Percentiles rank a stretch among this genome's conserved stretches.
Evolutionary conservation across 2,797 vertebrate species (phyloP).

Genomic region (Loriculus beryllinus): DNA sequence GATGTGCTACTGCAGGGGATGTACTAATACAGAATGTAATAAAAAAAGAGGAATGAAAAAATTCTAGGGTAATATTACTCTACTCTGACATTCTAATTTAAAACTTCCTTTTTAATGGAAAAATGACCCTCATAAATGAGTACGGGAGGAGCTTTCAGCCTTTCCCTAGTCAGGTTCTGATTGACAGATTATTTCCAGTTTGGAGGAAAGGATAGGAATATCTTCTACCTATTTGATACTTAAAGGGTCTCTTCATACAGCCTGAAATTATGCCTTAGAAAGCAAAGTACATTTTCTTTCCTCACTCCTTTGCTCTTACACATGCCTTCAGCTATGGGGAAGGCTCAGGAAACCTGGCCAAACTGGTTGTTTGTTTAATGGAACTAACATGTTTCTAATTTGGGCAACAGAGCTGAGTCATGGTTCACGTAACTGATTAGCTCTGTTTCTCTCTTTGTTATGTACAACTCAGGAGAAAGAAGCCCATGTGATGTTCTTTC

Average conservation of each 20-base stretch:
- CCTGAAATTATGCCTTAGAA: not conserved
- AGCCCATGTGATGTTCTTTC: not conserved
- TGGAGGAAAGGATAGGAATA: not conserved
- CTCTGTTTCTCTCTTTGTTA: not conserved
- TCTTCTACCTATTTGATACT: not conserved
- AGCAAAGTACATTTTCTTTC: not conserved
- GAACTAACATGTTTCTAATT: not conserved
- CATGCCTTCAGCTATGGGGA: not conserved
- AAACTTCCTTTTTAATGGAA: not conserved
- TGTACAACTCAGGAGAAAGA: not conserved
- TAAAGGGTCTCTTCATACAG: not conserved
- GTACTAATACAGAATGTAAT: accelerated
- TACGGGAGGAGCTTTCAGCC: not conserved
- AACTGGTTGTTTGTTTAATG: not conserved
- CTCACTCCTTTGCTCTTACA: not conserved
- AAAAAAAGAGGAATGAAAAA: not conserved
- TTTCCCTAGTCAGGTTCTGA: not conserved
- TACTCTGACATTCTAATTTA: not conserved
- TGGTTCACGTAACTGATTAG: not conserved
- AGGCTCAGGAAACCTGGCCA: not conserved
- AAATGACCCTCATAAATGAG: not conserved
- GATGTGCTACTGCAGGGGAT: not conserved
- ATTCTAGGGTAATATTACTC: not conserved
- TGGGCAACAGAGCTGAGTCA: conserved; percentile 11
- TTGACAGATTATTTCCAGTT: not conserved